phyloP scores from a whole-genome alignment of 2,113 vertebrate species.

The Pelvicachromis taeniatus region DNA sequence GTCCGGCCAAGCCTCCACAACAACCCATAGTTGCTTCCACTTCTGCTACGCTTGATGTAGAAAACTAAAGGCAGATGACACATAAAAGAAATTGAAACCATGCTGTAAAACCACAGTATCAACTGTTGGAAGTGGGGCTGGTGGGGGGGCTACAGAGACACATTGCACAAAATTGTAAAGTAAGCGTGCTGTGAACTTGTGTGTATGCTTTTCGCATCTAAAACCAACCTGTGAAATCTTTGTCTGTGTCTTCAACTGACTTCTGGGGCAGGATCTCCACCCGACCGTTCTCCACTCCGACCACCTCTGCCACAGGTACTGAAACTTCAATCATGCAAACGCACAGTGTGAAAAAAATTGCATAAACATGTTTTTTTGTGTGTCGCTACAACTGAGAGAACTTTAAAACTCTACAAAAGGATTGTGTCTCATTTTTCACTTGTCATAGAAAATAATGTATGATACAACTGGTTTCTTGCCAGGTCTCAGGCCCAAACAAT shows the following conservation, averaged over 20 bases:
- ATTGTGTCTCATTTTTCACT: neutral
- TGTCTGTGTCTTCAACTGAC: conserved; percentile 65
- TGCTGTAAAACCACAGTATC: neutral
- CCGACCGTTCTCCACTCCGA: conserved; percentile 69
- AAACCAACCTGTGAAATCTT: conserved; percentile 72
- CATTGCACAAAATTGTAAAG: neutral
- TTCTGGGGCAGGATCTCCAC: conserved; percentile 69
- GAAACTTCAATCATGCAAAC: conserved; percentile 54
- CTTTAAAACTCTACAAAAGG: accelerated
- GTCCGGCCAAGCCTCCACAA: conserved; percentile 71
- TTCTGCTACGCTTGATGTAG: conserved; percentile 69
- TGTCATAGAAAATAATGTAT: neutral
- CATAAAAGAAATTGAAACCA: neutral
- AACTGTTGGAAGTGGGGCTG: neutral
- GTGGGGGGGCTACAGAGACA: neutral
- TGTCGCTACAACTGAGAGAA: neutral
- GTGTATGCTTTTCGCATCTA: accelerated
- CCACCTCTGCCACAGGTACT: conserved; percentile 69
- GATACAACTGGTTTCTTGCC: neutral
- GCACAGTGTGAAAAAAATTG: neutral
- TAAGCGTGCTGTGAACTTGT: neutral
- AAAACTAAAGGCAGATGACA: conserved; percentile 61
- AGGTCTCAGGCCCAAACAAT: accelerated
- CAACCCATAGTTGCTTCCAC: conserved; percentile 44
- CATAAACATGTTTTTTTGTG: neutral